Base-by-base conservation (phyloP, 2,797 vertebrate genomes). In the Rhodeus uyekii region DNA sequence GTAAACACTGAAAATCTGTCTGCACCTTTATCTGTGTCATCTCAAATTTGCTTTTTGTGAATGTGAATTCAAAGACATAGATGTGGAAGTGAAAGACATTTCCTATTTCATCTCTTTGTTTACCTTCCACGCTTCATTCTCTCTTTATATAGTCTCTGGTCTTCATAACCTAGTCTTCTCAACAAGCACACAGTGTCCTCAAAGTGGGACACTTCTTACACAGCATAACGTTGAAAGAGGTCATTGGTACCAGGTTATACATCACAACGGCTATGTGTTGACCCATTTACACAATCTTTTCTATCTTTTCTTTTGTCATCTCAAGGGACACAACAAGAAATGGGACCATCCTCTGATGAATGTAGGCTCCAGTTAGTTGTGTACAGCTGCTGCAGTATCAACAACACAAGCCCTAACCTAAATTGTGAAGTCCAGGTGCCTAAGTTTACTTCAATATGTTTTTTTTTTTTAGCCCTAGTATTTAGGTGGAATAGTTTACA, bases 251-350 rank as follows among this genome's bases (percentile, higher is more conserved):
- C n/a, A 36, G 44, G 46, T 76, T 72, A 72, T 44, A 39, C 39
- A 69, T 60, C 3, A 29, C 12, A 53, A 38, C 44, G 3, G 55
- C 42, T 55, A 48, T 71, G 55, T 76, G 53, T 64, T 86, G 84
- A 83, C 84, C 84, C 58, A 86, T 77, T 83, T 83, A 55, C 38
- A 76, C 55, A 80, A 61, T 36, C 64, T 83, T 22, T 58, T 32
- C 34, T 60, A 27, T 38, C 19, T 80, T 60, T 72, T 80, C 19
- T 48, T 80, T 42, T 79, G 81, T 77, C 44, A 12, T 64, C 55
- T 63, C 19, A 76, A 38, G 46, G 46, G 44, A 81, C 64, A 64
- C 10, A 29, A 55, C 44, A 72, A 64, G 12, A 69, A 63, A 77
- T 19, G 44, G 72, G 67, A 64, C 8, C 73, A 72, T 61, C 58